A percentile compares a stretch with the other conserved stretches of the same genome.
These are phyloP conservation scores for Oxycera nigricornis DNA, from an alignment of 2,888 invertebrate genomes.

Conservation along the genomic window DNA sequence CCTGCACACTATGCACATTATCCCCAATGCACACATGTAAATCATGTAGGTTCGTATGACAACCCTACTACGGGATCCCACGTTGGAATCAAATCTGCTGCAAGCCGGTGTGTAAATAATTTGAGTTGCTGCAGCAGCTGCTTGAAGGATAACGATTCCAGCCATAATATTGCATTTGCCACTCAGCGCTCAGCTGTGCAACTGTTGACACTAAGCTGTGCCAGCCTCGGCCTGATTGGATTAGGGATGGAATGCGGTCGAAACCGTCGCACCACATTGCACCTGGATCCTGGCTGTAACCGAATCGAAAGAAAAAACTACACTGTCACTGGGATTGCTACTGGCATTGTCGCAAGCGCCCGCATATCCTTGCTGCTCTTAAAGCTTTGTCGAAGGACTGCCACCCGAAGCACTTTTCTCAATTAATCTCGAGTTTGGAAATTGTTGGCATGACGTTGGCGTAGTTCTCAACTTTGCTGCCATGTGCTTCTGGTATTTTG, in stretches of 20 bases:
- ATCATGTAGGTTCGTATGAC: not conserved
- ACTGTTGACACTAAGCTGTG: slow-evolving; percentile 15
- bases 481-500: slow-evolving; percentile 21
- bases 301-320: not conserved
- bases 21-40: too few relatives aligned
- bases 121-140: slow-evolving; percentile 22
- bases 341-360: not conserved
- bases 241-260: slow-evolving; percentile 18
- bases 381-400: not conserved
- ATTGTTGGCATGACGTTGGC: slow-evolving; percentile 39
- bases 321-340: not conserved
- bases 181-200: slow-evolving; percentile 27
- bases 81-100: not conserved
- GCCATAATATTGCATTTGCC: slow-evolving; percentile 14
- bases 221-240: slow-evolving; percentile 9
- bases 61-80: not conserved
- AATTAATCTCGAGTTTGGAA: slow-evolving; percentile 39
- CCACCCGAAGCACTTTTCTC: slow-evolving; percentile 29
- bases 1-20: too few relatives aligned
- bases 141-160: slow-evolving; percentile 22
- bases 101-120: slow-evolving; percentile 6
- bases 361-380: not conserved
- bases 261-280: not conserved
- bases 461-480: slow-evolving; percentile 30
- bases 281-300: slow-evolving; percentile 10